Percentiles rank a stretch among this genome's conserved stretches.
phyloP scores from a whole-genome alignment of 2,797 vertebrate species.

The Eptatretus atami region DNA sequence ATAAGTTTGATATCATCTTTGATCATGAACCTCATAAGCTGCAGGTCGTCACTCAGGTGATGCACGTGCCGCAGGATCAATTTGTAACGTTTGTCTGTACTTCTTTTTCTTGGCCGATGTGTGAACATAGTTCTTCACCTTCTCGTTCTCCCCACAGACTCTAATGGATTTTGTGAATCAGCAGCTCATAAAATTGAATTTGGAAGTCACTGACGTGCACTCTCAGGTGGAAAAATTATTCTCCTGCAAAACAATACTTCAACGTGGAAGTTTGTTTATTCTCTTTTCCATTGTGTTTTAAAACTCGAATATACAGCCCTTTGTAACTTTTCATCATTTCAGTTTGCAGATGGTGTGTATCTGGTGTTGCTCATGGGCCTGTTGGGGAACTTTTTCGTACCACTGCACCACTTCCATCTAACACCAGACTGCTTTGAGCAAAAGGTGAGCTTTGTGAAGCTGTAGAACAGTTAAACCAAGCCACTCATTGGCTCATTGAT shows the following conservation, averaged over 20 bases:
- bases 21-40: conserved; percentile 91
- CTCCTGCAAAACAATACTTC: not conserved
- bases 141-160: conserved; percentile 20
- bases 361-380: conserved; percentile 83
- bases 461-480: too few species aligned
- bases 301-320: not conserved
- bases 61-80: too few species aligned
- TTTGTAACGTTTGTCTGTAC: too few species aligned
- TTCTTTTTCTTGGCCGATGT: too few species aligned
- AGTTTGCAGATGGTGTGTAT: conserved; percentile 96
- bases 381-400: conserved; percentile 71
- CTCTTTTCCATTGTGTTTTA: not conserved
- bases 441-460: conserved; percentile 23
- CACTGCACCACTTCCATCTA: conserved; percentile 69
- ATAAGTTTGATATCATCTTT: conserved; percentile 72
- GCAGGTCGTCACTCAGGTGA: conserved; percentile 77
- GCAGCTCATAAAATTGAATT: conserved; percentile 78
- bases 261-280: not conserved
- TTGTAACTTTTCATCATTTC: conserved; percentile 1
- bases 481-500: too few species aligned
- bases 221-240: conserved; percentile 28
- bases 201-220: conserved; percentile 80
- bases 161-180: conserved; percentile 95
- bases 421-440: conserved; percentile 84
- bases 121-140: too few species aligned